Evolutionary conservation across 2,888 invertebrate genomes (phyloP), one percentile per base, ranked within the genome.

Genomic region (Parasteatoda lunata): DNA sequence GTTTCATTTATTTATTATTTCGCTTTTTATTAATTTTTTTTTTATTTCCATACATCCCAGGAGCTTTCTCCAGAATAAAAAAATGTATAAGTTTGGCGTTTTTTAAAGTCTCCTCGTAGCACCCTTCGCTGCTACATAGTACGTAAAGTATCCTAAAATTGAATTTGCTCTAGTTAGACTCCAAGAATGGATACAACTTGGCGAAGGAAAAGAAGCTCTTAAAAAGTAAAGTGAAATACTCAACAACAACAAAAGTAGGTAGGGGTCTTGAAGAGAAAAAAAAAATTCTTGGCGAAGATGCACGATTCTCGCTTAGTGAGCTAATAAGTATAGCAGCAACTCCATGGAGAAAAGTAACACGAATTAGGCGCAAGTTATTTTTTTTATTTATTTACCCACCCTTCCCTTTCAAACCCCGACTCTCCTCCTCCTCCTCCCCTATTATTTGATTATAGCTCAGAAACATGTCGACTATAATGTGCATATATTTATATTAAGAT

Each of bases 361-460:
- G 84, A 79, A 85, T 85, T 85, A 79, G 66, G 70, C 64, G 71
- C 69, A 70, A 68, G 68, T 45, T n/a, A 45, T 73, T 54, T 73
- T 73, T 47, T 47, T 72, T n/a, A n/a, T n/a, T 30, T 30, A n/a
- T 47, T 9, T 48, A 47, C 15, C 49, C 47, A 49, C 8, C n/a
- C 15, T 52, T 65, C n/a, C 47, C 65, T 15, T 66, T 47, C 47
- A 30, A 15, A 64, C 45, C 13, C 71, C 51, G 7, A 45, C 66
- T 54, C 72, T 15, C 45, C 1, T 51, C 48, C 30, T 65, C 49
- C 59, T 54, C 64, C 49, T 64, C 48, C 65, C 30, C 15, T 51
- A 70, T 85, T 76, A 85, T 85, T 85, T 85, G 84, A 85, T 85
- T 85, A 85, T 85, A 85, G 69, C 76, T 77, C 13, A 54, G 81